Evolutionary conservation across 35 echinoderm and acorn worm species (phyloP), one percentile per base, ranked within the genome.

Genomic region (Lytechinus variegatus): DNA sequence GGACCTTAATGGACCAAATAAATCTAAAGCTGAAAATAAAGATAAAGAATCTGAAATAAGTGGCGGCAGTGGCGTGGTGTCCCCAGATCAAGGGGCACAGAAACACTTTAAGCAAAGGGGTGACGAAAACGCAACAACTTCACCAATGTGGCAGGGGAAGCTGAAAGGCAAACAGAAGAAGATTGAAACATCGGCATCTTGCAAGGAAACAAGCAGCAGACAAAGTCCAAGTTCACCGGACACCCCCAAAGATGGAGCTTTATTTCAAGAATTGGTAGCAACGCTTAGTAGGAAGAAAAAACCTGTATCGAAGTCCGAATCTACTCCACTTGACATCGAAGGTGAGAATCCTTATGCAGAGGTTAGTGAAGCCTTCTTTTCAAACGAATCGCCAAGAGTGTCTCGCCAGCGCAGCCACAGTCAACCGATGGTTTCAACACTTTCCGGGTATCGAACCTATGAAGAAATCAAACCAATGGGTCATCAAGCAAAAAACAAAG

Each of bases 131-230:
- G 10, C 92, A 33, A 57, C 92, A 13, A 56, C 92, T 27, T 57
- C 52, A 55, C 57, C 92, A 13, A 57, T 93, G 92, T 93, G 92
- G 92, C 92, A 57, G 10, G 92, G 92, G 9, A 33, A 53, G 54
- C 52, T 54, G 52, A 93, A 93, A 93, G 92, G 92, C 14, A 93
- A 93, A 55, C 92, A 93, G 55, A 93, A 93, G 54, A 93, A 93
- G 88, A 9, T 54, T 27, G 92, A 54, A 5, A 21, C 92, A 13
- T 93, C 92, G n/a, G 52, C 92, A 4, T 93, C 92, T 24, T 93
- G 92, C n/a, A 93, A 93, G 54, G 92, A 53, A 27, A 11, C 92
- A 16, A 27, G 27, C 9, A 93, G 92, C 55, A 14, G 27, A 90
- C 88, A 90, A 29, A 52, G 88, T 27, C 92, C 27, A 5, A 54